phyloP scores from a whole-genome alignment of 2,797 vertebrate species.

The Alouatta caraya region DNA sequence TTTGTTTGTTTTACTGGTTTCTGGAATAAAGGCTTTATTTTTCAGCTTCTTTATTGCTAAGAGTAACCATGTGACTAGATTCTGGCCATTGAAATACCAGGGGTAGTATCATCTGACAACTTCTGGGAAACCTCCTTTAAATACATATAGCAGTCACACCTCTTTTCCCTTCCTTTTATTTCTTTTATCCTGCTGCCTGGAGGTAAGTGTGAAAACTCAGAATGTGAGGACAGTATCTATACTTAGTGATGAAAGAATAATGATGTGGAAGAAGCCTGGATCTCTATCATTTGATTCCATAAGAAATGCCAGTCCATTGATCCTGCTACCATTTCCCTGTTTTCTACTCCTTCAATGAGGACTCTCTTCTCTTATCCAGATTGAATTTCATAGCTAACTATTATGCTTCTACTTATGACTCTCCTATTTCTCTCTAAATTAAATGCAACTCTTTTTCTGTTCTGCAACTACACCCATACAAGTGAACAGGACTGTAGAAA shows the following conservation, averaged over 20 bases:
- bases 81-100: not conserved
- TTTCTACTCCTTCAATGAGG: not conserved
- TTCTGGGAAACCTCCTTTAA: not conserved
- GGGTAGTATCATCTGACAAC: not conserved
- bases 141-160: not conserved
- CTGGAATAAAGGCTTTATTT: not conserved
- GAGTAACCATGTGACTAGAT: not conserved
- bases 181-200: not conserved
- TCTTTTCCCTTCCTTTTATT: not conserved
- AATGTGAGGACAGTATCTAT: not conserved
- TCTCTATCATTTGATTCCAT: not conserved
- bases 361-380: not conserved
- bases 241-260: not conserved
- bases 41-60: slow-evolving; percentile 2
- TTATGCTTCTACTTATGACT: not conserved
- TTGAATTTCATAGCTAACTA: not conserved
- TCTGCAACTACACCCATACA: not conserved
- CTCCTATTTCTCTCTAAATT: not conserved
- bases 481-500: not conserved
- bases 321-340: not conserved
- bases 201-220: not conserved
- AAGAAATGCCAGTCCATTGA: not conserved
- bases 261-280: not conserved
- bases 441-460: not conserved
- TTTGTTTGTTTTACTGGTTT: not conserved